Evolutionary conservation across 1,140 invertebrate genomes (phyloP), one percentile per base, ranked within the genome.

Genomic region (Hyles vespertilio): DNA sequence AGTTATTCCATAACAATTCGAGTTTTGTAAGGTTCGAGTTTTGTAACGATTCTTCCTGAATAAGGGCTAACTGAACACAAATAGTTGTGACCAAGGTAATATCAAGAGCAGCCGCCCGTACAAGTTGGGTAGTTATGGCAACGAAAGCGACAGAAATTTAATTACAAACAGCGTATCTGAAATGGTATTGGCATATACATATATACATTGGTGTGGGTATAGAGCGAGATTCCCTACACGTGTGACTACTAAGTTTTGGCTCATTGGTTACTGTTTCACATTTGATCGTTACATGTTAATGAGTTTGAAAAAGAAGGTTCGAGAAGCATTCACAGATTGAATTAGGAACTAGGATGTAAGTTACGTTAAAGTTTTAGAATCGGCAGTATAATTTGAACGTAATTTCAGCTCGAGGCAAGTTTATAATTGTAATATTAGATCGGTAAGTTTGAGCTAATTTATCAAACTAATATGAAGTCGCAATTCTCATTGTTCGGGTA

Each of bases 141-240:
- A 51, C 50, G 11, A 51, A 48, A 51, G 50, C 50, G 50, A 51
- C 7, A 34, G 33, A 51, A 51, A 51, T 51, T 51, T 51, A 51
- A 51, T 51, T 51, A 51, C 32, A 33, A 51, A 11, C 47, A 48
- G 9, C n/a, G 47, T 48, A 48, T 48, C 47, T 48, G 47, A 48
- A 48, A 48, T 32, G 9, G 32, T 51, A 51, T 33, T 34, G 33
- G 22, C 47, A 34, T 51, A 51, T n/a, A 51, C 8, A 22, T 22
- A 22, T 22, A 22, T 40, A 40, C 36, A 32, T 32, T 9, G 8
- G 7, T 34, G 33, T 51, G 7, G 50, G 33, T 33, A 33, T 51
- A 10, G 9, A 10, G 33, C 50, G 32, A 33, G 32, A 51, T 51
- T 51, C 22, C 12, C 32, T 32, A 51, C 50, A 51, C 50, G 10